Base-by-base conservation (phyloP, 2,113 vertebrate species). In the Tachuris rubrigastra region DNA sequence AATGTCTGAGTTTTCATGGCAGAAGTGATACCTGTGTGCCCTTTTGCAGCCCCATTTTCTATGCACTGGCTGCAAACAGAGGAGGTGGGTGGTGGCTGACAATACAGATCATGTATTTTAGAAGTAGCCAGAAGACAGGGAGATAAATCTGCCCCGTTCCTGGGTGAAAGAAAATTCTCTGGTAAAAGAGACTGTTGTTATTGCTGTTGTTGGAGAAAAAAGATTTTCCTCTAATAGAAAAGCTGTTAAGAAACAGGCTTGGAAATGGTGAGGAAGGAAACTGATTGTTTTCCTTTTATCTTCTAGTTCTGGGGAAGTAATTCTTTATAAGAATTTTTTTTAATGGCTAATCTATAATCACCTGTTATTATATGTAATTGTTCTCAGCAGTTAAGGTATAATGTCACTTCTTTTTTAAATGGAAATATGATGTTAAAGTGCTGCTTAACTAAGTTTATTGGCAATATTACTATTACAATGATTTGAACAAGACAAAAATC, bases 331-430 rank as follows among this genome's bases (percentile, higher is more conserved):
- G 18, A 25, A 5, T 60, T 59, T 37, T 63, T 53, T 63, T 56
- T 67, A 56, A 20, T 13, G 7, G 6, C 5, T 62, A 30, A 46
- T 23, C 8, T 28, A 60, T 50, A 67, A 25, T 0, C 0, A 23
- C 14, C 22, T 46, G 8, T 19, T 42, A 20, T n/a, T 75, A 33
- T 13, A 25, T 17, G 15, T 60, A 52, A 86, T 69, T 73, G 10
- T 78, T 87, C 18, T 77, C 23, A n/a, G 23, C 35, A 59, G 30
- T 53, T 37, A 67, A 87, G 41, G 14, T 77, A 25, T 8, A 49
- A 8, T 3, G 5, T 49, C 56, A 23, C 10, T 53, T 53, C 6
- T 39, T 3, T 67, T 28, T 31, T 22, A 20, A 77, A 69, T 31
- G 58, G 21, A 44, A 91, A 77, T 49, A 22, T 16, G 14, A 25